These are phyloP conservation scores for Thamnaconus septentrionalis DNA, from an alignment of 2,113 vertebrate species.

Conservation along the genomic window DNA sequence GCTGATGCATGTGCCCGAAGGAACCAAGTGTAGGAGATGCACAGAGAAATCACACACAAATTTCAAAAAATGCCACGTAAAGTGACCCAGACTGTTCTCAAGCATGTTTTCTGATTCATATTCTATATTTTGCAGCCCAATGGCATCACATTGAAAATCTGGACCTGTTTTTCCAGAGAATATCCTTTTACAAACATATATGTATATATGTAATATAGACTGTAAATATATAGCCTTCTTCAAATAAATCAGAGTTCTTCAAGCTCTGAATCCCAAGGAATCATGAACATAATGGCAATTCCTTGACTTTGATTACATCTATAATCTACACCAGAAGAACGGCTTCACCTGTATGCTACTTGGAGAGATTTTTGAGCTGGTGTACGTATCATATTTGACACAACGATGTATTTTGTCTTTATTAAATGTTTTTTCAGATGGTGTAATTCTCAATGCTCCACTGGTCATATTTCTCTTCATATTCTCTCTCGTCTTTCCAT, in stretches of 20 bases:
- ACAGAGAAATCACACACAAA: background rate
- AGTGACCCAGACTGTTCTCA: background rate
- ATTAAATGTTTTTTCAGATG: background rate
- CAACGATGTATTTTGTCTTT: background rate
- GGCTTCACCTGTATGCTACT: slow-evolving; percentile 98
- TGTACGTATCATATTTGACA: slow-evolving; percentile 79
- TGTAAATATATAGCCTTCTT: background rate
- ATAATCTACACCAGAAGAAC: slow-evolving; percentile 99
- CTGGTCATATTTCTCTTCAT: background rate
- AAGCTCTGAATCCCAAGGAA: too few species aligned
- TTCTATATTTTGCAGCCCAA: slow-evolving; percentile 80
- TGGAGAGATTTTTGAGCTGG: slow-evolving; percentile 94
- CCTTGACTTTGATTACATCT: slow-evolving; percentile 77
- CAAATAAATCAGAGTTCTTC: too few species aligned
- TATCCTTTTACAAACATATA: slow-evolving; percentile 83
- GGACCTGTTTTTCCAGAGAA: slow-evolving; percentile 97
- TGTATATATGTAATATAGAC: background rate
- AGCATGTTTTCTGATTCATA: slow-evolving; percentile 11
- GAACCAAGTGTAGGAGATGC: slow-evolving; percentile 85
- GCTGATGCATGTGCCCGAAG: slow-evolving; percentile 91
- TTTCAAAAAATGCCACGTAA: background rate
- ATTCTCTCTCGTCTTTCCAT: background rate
- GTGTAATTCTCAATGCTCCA: background rate
- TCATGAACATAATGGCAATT: slow-evolving; percentile 45
- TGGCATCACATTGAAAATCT: slow-evolving; percentile 99